Conservation (phyloP, 2,888 invertebrate species). For the Byasa hedistus region DNA sequence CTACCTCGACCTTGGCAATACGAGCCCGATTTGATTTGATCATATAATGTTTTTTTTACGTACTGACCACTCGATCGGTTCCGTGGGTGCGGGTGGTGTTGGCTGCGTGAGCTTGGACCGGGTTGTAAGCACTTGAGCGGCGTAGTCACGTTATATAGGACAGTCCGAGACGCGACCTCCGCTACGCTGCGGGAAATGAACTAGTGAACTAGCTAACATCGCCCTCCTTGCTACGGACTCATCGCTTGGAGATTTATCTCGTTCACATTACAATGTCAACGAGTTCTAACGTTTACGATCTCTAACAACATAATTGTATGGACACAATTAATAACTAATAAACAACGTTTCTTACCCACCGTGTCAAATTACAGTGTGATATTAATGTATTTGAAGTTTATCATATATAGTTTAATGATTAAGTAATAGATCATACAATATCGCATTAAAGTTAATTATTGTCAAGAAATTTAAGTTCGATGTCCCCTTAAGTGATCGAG, state of each 20-base stretch:
- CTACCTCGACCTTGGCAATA: slow-evolving; percentile 50
- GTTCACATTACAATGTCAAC: slow-evolving; percentile 26
- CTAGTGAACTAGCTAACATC: slow-evolving; percentile 24
- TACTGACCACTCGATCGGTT: slow-evolving; percentile 45
- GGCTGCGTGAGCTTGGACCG: slow-evolving; percentile 63
- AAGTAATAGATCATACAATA: neutral
- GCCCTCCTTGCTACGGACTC: slow-evolving; percentile 25
- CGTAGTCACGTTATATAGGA: slow-evolving; percentile 73
- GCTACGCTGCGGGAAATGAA: slow-evolving; percentile 56
- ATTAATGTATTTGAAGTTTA: neutral
- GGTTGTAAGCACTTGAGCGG: slow-evolving; percentile 66
- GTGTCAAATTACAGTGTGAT: neutral
- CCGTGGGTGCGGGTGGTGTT: slow-evolving; percentile 56
- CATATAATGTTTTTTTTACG: slow-evolving; percentile 51
- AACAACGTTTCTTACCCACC: neutral
- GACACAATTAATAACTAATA: neutral
- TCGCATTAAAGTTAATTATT: slow-evolving; percentile 6
- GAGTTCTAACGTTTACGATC: slow-evolving; percentile 8
- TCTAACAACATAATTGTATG: neutral
- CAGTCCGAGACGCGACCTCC: slow-evolving; percentile 65
- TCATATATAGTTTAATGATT: neutral
- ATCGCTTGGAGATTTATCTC: slow-evolving; percentile 23
- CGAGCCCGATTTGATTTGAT: slow-evolving; percentile 43
- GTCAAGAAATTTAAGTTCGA: neutral
- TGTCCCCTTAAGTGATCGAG: slow-evolving; percentile 4